Base-by-base conservation (phyloP, 2,797 vertebrate genomes). In the Jordanella pulchra region DNA sequence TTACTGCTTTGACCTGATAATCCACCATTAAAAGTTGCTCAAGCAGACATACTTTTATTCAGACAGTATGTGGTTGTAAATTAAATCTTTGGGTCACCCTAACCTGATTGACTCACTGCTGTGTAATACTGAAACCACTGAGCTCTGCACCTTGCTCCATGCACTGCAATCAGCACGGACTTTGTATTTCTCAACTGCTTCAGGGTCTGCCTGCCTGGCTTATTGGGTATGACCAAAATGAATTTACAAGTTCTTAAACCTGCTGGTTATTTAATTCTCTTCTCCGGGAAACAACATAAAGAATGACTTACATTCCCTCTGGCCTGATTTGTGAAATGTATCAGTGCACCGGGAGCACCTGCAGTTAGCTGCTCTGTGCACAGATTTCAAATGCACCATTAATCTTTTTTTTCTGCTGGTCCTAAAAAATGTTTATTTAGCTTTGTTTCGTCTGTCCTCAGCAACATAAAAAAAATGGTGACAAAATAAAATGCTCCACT, bases 161-260 rank as follows among this genome's bases (percentile, higher is more conserved):
- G 65, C 65, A 13, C 39, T 67, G 39, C 11, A 15, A 77, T 76
- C 50, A 71, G 60, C 75, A 35, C 47, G 23, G 84, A 70, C 61
- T 70, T 69, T 78, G 77, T 76, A 60, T 83, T 83, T 55, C 76
- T 82, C 70, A 73, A 58, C 72, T 60, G 56, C 79, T 64, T 60
- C 75, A 83, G 71, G 54, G 47, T 70, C 44, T 0, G 6, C 51
- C 58, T 67, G 72, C 44, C 54, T 32, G 13, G 0, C 12, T 61
- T 70, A 78, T 73, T 71, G 66, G 81, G 67, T n/a, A 23, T 15
- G 66, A 51, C 64, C 54, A 73, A 53, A 84, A 87, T 81, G 73
- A 76, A 91, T 91, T 87, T 76, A 74, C 60, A 72, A 74, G 61
- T 32, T 44, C 61, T 76, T 73, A 78, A 82, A 85, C 81, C 61